Evolutionary conservation across 2,113 vertebrate genomes (phyloP), one percentile per base, ranked within the genome.

Genomic region (Hippocampus barbouri): DNA sequence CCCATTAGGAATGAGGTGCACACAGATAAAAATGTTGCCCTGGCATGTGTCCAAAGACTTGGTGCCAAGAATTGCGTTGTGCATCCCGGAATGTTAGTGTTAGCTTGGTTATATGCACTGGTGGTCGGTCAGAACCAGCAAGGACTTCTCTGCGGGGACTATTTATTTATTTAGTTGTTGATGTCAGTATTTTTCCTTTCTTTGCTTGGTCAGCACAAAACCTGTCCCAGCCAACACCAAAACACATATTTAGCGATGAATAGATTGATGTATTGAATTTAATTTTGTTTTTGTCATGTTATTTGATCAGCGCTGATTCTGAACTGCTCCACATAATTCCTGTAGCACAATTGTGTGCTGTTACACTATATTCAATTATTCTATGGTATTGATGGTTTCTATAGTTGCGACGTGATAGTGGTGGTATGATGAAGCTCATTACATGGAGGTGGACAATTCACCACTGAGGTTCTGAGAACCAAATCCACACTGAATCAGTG

Each of bases 101-200:
- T 64, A 73, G 83, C 68, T 77, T 83, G 88, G 75, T 86, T 78
- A 65, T 68, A 66, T 45, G 59, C 79, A 66, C 34, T 67, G 63
- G 45, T 71, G 66, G 83, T 73, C 80, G 61, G 45, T 71, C 73
- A 78, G 27, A 75, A 77, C 74, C 73, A 45, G 14, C 43, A 45
- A 45, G 43, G 43, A 11, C 43, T 45, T 45, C 43, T 45, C 43
- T 45, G 43, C 12, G 34, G 34, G 34, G 34, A 38, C 34, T 38
- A 38, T 38, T 38, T 38, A 38, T 38, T 38, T 38, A 38, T 38
- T 38, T 38, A 38, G 34, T 38, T 38, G 34, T 38, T 47, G 45
- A 47, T 47, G 45, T 16, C 12, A 47, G 8, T 4, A 47, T 47
- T 47, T 47, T 47, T 47, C 45, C 69, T 60, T 41, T 25, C 66